Evolutionary conservation across 2,113 vertebrate species (phyloP), one percentile per base, ranked within the genome.

Genomic region (Datnioides undecimradiatus): DNA sequence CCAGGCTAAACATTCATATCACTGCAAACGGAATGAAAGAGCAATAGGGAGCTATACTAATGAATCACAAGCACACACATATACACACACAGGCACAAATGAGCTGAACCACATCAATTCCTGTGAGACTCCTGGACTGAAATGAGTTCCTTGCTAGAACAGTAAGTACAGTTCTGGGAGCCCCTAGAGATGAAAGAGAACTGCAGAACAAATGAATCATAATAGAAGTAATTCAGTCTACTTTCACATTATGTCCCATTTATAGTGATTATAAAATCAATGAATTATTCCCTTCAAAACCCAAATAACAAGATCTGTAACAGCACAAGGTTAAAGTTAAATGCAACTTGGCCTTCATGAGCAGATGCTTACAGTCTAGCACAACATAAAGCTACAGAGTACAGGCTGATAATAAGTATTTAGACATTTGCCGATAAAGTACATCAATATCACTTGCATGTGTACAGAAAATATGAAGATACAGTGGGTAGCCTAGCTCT

Each of bases 1-100:
- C 19, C 36, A 34, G 29, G 65, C 52, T 64, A 70, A 48, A 51
- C 45, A 58, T 51, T 82, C 46, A 23, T 64, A 33, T n/a, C 41
- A 51, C 29, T 63, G 48, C 14, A 75, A 49, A 19, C n/a, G 36
- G 16, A 52, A 19, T 36, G 65, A 51, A 23, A n/a, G 49, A 75
- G 27, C 11, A 64, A 27, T n/a, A 41, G 31, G 21, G 23, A 75
- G 70, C 55, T 46, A 54, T 41, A 52, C n/a, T 54, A 67, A 62
- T 72, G 27, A 79, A 11, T 33, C 65, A 38, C 67, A 19, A 43
- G 36, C 67, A 23, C 48, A 38, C 43, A 27, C 45, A 52, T 17
- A 40, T 33, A 31, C 31, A 52, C 25, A 72, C 13, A 48, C 31
- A 34, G 45, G 31, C 67, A 49, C 23, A 58, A 13, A n/a, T 14